Evolutionary conservation across 2,888 invertebrate genomes (phyloP).

Genomic region (Abrostola triplasia): DNA sequence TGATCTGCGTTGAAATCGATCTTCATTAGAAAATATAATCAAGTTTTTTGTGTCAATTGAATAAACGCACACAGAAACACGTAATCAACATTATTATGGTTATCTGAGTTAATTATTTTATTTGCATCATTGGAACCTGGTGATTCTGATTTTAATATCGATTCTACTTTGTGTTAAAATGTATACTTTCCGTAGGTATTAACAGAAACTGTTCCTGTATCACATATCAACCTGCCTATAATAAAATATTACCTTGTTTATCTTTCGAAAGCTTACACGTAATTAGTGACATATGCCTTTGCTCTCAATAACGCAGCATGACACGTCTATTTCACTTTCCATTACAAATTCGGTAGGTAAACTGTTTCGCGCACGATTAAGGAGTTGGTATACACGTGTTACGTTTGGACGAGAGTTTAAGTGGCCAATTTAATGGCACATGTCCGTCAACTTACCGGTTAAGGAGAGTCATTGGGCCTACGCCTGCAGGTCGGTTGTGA

Average conservation of each 20-base stretch:
- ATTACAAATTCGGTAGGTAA: slow-evolving; percentile 51
- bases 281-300: slow-evolving; percentile 7
- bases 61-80: too few species aligned
- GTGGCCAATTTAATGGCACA: slow-evolving; percentile 72
- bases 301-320: slow-evolving; percentile 21
- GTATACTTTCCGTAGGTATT: too few species aligned
- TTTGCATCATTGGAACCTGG: too few species aligned
- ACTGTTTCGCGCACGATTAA: slow-evolving; percentile 57
- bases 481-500: slow-evolving; percentile 68
- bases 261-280: neutral
- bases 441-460: slow-evolving; percentile 74
- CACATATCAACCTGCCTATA: too few species aligned
- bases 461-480: slow-evolving; percentile 79
- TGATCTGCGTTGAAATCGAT: too few species aligned
- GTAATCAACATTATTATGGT: too few species aligned
- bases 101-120: too few species aligned
- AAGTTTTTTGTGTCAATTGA: too few species aligned
- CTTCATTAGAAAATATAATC: too few species aligned
- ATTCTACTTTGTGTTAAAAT: neutral
- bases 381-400: slow-evolving; percentile 60
- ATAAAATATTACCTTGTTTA: neutral
- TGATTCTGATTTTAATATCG: too few species aligned
- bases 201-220: too few species aligned
- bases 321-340: slow-evolving; percentile 49
- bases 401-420: slow-evolving; percentile 62